Conservation (phyloP, 2,888 invertebrate species). For the Cantharis flavilabris region DNA sequence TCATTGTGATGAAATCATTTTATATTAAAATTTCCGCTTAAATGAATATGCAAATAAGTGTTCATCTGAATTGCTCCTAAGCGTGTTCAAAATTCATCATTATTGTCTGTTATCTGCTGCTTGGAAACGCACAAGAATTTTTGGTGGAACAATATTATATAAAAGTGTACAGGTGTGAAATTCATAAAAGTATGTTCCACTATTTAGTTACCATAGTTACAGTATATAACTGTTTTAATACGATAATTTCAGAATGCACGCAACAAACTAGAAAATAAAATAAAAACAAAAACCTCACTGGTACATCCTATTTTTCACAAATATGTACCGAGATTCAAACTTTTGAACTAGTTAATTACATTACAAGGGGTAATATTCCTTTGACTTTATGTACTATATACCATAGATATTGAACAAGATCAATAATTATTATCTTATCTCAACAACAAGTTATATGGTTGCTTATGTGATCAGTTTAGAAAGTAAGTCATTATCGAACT, state of each 20-base stretch:
- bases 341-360: too few species aligned
- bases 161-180: background rate
- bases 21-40: constrained; percentile 28
- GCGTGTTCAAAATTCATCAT: constrained; percentile 24
- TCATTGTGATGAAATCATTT: constrained; percentile 26
- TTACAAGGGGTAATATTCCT: too few species aligned
- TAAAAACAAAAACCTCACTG: background rate
- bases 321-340: too few species aligned
- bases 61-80: constrained; percentile 19
- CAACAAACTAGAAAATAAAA: background rate
- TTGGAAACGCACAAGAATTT: background rate
- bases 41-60: constrained; percentile 26
- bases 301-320: background rate
- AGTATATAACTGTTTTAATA: background rate
- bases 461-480: too few species aligned
- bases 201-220: background rate
- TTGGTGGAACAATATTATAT: background rate
- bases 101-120: constrained; percentile 19
- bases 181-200: background rate
- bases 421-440: too few species aligned
- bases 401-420: too few species aligned
- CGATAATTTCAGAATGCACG: background rate
- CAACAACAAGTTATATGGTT: too few species aligned
- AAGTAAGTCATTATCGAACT: too few species aligned
- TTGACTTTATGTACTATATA: too few species aligned